phyloP scores from a whole-genome alignment of 2,888 invertebrate genomes.

The Resseliella maxima region DNA sequence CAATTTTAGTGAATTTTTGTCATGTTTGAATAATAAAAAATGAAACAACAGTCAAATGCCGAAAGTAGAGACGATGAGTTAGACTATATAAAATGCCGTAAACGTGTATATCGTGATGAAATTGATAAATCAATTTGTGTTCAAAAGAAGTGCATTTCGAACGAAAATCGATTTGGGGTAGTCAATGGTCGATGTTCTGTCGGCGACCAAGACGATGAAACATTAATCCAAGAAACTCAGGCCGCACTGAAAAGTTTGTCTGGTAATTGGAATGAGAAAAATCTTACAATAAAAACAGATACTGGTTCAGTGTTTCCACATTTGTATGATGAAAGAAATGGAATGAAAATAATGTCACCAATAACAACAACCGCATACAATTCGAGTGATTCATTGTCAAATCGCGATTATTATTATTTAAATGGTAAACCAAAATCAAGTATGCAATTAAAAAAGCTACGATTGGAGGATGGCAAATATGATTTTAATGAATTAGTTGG shows the following conservation, averaged over 20 bases:
- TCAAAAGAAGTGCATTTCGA: slow-evolving; percentile 64
- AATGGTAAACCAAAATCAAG: slow-evolving; percentile 60
- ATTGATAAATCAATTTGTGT: slow-evolving; percentile 62
- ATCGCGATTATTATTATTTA: slow-evolving; percentile 65
- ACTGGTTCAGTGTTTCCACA: slow-evolving; percentile 84
- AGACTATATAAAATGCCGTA: slow-evolving; percentile 7
- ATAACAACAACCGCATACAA: slow-evolving; percentile 66
- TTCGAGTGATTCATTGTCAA: slow-evolving; percentile 49
- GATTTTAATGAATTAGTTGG: slow-evolving; percentile 82
- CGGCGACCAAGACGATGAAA: slow-evolving; percentile 80
- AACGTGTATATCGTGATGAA: not conserved
- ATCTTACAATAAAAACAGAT: not conserved
- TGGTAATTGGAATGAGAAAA: slow-evolving; percentile 82
- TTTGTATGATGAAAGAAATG: slow-evolving; percentile 84
- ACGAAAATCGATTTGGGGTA: slow-evolving; percentile 4
- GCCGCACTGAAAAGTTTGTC: slow-evolving; percentile 88
- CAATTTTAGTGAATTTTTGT: not conserved
- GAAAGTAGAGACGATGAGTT: slow-evolving; percentile 21
- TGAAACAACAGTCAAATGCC: slow-evolving; percentile 54
- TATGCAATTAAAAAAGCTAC: slow-evolving; percentile 1
- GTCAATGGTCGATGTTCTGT: not conserved
- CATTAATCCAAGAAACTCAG: slow-evolving; percentile 87
- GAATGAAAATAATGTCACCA: slow-evolving; percentile 73
- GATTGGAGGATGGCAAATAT: slow-evolving; percentile 68
- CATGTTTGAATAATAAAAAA: not conserved